Conservation (phyloP, 2,888 invertebrate species). For the Caenorhabditis panamensis region DNA sequence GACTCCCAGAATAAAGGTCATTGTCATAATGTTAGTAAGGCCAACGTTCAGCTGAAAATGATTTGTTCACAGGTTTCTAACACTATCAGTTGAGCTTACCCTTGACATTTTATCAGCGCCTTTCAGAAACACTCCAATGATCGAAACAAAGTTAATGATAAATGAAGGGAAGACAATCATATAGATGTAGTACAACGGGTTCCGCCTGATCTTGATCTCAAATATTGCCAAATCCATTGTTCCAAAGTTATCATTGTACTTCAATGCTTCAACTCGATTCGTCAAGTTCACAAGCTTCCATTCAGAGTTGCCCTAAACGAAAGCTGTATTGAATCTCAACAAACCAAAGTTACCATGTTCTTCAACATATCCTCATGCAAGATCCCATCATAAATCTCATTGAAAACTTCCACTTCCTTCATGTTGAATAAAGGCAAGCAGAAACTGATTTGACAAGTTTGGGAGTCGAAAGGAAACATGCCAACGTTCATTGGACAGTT, state of each 20-base stretch:
- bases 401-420: constrained; percentile 25
- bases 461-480: constrained; percentile 51
- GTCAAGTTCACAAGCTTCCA: constrained; percentile 40
- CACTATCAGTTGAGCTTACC: background rate
- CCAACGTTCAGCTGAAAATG: constrained; percentile 38
- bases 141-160: constrained; percentile 43
- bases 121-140: constrained; percentile 47
- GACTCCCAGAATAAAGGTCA: constrained; percentile 51
- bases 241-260: constrained; percentile 38
- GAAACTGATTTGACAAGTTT: constrained; percentile 43
- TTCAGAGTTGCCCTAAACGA: constrained; percentile 54
- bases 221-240: constrained; percentile 31
- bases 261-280: constrained; percentile 13
- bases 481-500: constrained; percentile 45
- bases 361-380: background rate
- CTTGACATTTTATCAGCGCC: constrained; percentile 36
- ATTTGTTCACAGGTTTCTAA: too few relatives aligned
- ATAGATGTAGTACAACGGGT: constrained; percentile 49
- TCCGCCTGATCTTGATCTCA: constrained; percentile 29
- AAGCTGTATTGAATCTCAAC: too few relatives aligned
- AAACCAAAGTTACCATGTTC: constrained; percentile 24
- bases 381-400: constrained; percentile 36
- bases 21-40: constrained; percentile 56
- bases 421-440: constrained; percentile 30
- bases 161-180: constrained; percentile 52